A percentile compares a stretch with the other conserved stretches of the same genome.
These are phyloP conservation scores for Cnemophilus loriae DNA, from an alignment of 2,113 vertebrate genomes.

Conservation along the genomic window DNA sequence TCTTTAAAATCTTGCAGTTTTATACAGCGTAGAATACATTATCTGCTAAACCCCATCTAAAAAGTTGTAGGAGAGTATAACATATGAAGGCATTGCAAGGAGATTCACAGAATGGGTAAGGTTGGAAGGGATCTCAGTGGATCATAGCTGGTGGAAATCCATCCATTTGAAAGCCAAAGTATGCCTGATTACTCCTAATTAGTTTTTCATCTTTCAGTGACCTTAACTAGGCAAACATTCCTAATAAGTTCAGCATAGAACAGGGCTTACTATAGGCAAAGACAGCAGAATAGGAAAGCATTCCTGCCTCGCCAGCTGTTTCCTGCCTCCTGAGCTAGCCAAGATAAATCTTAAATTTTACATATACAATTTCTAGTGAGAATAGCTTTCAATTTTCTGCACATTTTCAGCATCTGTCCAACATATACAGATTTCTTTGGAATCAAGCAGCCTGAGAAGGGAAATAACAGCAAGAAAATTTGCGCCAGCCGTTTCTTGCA, in stretches of 20 bases:
- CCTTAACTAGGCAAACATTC: neutral
- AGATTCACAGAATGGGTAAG: neutral
- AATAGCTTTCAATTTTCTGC: neutral
- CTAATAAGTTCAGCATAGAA: neutral
- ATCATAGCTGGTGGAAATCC: neutral
- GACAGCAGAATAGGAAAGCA: neutral
- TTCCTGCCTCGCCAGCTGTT: neutral
- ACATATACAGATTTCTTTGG: neutral
- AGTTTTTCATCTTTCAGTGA: neutral
- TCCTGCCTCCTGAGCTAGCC: neutral
- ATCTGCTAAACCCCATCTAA: neutral
- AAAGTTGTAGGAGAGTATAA: neutral
- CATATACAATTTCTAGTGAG: neutral
- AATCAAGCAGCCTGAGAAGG: neutral
- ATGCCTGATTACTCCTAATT: neutral
- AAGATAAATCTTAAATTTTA: neutral
- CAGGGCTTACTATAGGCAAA: neutral
- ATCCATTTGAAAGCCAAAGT: neutral
- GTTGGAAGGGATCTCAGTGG: neutral
- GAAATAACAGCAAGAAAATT: neutral
- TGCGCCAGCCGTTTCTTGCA: neutral
- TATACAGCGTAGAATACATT: neutral
- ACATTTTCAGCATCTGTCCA: neutral
- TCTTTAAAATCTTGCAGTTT: neutral
- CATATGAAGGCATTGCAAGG: neutral